These are phyloP conservation scores for Parasteatoda lunata DNA, from an alignment of 2,888 invertebrate species.

Conservation along the genomic window DNA sequence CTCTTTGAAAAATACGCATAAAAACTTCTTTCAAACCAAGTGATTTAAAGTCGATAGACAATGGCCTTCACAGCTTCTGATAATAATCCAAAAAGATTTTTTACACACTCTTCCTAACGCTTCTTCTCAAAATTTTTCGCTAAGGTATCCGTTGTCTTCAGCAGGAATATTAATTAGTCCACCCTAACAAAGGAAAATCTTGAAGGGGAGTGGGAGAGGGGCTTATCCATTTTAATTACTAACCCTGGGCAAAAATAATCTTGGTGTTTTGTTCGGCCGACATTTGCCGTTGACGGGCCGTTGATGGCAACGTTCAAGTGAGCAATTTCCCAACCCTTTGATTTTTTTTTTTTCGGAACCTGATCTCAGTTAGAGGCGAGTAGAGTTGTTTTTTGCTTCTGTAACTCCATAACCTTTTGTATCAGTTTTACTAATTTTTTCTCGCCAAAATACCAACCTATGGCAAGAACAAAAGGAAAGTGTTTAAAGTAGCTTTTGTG, in stretches of 20 bases:
- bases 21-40: conserved; percentile 41
- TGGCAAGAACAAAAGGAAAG: conserved; percentile 52
- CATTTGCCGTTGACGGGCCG: conserved; percentile 61
- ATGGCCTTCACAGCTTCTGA: conserved; percentile 57
- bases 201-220: conserved; percentile 30
- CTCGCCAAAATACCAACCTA: conserved; percentile 31
- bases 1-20: conserved; percentile 5
- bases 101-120: conserved; percentile 12
- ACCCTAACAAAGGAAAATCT: conserved; percentile 55
- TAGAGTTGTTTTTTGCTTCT: conserved; percentile 48
- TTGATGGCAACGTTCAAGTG: conserved; percentile 57
- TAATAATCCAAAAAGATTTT: conserved; percentile 55
- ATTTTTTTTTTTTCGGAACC: conserved; percentile 30
- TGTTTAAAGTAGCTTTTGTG: conserved; percentile 66
- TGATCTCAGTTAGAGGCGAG: conserved; percentile 51
- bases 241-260: conserved; percentile 66
- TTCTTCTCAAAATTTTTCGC: conserved; percentile 46
- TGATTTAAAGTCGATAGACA: conserved; percentile 64
- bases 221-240: conserved; percentile 67
- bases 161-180: conserved; percentile 64
- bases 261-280: conserved; percentile 60
- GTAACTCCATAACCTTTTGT: conserved; percentile 67
- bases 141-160: conserved; percentile 56
- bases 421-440: conserved; percentile 61
- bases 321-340: conserved; percentile 65